Conservation (phyloP, 2,113 vertebrate genomes). For the Turdus rufiventris region DNA sequence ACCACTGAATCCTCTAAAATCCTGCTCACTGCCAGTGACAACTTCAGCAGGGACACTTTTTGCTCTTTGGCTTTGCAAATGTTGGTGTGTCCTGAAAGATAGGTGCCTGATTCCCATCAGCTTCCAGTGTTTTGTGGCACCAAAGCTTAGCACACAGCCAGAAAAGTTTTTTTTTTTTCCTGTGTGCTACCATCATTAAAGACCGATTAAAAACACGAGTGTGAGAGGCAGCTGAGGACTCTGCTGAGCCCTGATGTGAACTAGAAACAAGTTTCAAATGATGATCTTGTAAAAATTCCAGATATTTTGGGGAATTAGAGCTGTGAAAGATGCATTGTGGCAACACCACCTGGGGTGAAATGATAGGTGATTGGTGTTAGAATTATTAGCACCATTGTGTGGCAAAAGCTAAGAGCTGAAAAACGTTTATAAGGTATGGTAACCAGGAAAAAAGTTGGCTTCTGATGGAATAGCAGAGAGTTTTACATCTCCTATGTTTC, state of each 20-base stretch:
- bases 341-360: no score
- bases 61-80: background rate
- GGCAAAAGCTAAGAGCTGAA: no score
- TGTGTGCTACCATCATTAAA: background rate
- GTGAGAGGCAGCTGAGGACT: background rate
- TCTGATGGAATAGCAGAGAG: no score
- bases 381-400: no score
- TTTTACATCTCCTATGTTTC: no score
- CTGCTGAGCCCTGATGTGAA: background rate
- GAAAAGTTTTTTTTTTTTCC: background rate
- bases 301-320: no score
- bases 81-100: background rate
- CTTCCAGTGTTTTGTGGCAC: background rate
- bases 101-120: accelerated
- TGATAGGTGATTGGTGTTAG: no score
- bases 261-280: no score
- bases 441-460: no score
- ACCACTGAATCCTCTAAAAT: background rate
- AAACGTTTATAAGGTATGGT: no score
- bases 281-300: no score
- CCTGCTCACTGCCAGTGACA: background rate
- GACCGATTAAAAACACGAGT: accelerated
- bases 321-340: no score
- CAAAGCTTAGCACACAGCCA: background rate
- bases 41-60: background rate